A percentile compares a stretch with the other conserved stretches of the same genome.
Evolutionary conservation across 2,797 vertebrate genomes (phyloP).

Genomic region (Sciurus carolinensis): DNA sequence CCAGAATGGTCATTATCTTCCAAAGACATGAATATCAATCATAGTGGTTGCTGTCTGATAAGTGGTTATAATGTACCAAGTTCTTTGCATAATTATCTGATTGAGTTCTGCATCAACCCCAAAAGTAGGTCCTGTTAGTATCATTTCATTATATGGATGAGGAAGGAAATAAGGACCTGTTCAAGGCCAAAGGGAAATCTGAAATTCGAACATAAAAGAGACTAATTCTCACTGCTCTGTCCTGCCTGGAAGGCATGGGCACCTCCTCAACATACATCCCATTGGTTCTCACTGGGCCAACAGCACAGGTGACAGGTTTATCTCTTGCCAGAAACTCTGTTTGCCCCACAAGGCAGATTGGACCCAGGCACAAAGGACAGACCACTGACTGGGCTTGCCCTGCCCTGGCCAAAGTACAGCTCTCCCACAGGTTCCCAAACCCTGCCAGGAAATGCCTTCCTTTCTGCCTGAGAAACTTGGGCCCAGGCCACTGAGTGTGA

Average conservation of each 20-base stretch:
- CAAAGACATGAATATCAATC: neutral
- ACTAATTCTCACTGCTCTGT: neutral
- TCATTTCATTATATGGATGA: neutral
- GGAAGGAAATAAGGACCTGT: neutral
- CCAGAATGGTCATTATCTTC: neutral
- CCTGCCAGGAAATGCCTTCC: neutral
- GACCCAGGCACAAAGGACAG: neutral
- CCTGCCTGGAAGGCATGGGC: neutral
- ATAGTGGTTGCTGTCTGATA: neutral
- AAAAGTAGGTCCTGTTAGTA: neutral
- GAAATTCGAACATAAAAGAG: neutral
- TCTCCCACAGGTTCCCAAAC: neutral
- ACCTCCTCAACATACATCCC: neutral
- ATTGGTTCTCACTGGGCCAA: neutral
- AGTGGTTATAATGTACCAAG: neutral
- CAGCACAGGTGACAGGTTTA: neutral
- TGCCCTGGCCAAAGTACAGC: neutral
- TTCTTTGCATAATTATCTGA: neutral
- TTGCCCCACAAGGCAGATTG: neutral
- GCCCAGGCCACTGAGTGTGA: neutral
- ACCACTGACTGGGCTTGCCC: neutral
- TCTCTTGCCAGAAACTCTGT: neutral
- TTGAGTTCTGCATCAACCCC: neutral
- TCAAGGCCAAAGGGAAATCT: neutral
- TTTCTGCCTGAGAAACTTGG: neutral